phyloP scores from a whole-genome alignment of 2,113 vertebrate species.

The Pavo muticus region DNA sequence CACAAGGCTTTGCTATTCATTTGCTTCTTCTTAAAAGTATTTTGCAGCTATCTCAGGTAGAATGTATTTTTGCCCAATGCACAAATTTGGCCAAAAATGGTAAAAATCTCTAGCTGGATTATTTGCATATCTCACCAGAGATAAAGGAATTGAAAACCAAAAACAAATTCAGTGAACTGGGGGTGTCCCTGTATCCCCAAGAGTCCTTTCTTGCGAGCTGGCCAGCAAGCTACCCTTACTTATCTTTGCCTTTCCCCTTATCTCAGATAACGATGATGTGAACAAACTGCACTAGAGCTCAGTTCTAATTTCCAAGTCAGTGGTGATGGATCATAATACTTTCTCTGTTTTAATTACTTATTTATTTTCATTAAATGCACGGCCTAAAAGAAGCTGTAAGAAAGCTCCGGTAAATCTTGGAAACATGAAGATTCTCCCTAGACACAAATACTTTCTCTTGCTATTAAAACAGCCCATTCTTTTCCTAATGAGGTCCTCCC shows the following conservation, averaged over 20 bases:
- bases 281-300: background rate
- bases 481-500: constrained; percentile 55
- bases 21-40: background rate
- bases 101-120: background rate
- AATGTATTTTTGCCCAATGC: background rate
- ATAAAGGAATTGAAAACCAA: background rate
- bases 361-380: background rate
- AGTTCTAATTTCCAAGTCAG: background rate
- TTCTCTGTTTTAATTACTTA: background rate
- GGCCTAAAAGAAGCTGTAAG: background rate
- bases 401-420: background rate
- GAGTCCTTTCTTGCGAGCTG: background rate
- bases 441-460: background rate
- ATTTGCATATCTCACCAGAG: background rate
- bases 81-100: background rate
- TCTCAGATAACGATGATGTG: background rate
- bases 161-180: background rate
- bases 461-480: background rate
- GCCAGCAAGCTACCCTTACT: background rate
- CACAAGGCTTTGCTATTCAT: background rate
- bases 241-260: background rate
- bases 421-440: background rate
- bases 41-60: background rate
- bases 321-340: background rate
- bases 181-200: background rate